A percentile compares a stretch with the other conserved stretches of the same genome.
phyloP scores from a whole-genome alignment of 2,113 vertebrate genomes.

The Thinocorus orbignyianus region DNA sequence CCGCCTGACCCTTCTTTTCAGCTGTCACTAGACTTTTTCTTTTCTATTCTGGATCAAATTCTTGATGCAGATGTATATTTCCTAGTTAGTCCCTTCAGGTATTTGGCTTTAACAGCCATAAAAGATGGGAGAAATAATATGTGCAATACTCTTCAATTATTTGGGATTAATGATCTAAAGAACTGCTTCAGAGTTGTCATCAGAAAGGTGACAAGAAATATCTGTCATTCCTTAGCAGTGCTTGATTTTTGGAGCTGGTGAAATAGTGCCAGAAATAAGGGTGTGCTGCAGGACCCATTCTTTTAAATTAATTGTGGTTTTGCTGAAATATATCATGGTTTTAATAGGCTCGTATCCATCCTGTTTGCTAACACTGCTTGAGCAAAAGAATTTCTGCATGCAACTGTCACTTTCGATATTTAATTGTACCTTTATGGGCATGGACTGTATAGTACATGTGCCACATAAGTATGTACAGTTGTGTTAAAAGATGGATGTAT shows the following conservation, averaged over 20 bases:
- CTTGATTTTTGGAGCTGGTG: not conserved
- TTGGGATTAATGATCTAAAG: not conserved
- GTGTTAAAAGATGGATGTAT: not conserved
- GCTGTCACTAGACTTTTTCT: not conserved
- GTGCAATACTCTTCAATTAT: not conserved
- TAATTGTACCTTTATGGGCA: not conserved
- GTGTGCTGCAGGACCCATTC: not conserved
- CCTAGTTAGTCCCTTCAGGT: not conserved
- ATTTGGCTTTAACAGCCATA: not conserved
- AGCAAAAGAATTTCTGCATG: not conserved
- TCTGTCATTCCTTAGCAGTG: not conserved
- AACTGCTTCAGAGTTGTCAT: not conserved
- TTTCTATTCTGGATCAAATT: not conserved
- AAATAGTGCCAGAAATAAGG: not conserved
- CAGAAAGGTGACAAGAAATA: not conserved
- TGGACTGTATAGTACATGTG: not conserved
- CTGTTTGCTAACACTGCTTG: not conserved
- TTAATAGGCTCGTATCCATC: not conserved
- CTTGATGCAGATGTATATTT: not conserved
- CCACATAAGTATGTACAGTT: not conserved
- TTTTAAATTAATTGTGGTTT: not conserved
- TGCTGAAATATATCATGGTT: not conserved
- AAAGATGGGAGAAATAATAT: not conserved
- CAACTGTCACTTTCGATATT: not conserved
- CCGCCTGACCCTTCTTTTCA: not conserved